Evolutionary conservation across 2,113 vertebrate species (phyloP).

Genomic region (Stomatorhinus ivindoensis): DNA sequence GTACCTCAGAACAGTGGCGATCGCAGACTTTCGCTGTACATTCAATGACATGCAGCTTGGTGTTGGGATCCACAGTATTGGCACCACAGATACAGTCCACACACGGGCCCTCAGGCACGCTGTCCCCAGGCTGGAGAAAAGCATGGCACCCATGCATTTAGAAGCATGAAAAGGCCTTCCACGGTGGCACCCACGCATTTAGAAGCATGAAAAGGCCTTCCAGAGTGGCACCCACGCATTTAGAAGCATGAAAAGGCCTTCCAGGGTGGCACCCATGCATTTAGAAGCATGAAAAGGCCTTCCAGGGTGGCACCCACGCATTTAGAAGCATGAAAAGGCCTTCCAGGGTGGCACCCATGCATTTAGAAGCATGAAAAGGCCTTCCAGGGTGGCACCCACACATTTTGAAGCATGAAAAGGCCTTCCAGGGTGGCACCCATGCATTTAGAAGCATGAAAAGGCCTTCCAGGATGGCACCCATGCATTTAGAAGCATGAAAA

Average conservation of each 20-base stretch:
- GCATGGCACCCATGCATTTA: background rate
- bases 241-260: background rate
- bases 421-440: too few relatives aligned
- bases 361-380: background rate
- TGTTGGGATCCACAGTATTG: constrained; percentile 20
- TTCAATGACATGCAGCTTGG: background rate
- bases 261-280: background rate
- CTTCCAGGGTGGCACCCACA: background rate
- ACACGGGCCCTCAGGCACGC: constrained; percentile 42
- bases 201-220: background rate
- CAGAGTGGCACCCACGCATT: background rate
- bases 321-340: background rate
- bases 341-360: too few relatives aligned
- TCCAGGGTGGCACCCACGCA: too few relatives aligned
- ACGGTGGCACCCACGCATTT: background rate
- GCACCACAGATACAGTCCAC: constrained; percentile 56
- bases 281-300: background rate
- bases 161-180: background rate
- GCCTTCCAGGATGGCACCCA: too few relatives aligned
- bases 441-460: background rate
- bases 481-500: background rate
- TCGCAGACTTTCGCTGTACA: constrained; percentile 58
- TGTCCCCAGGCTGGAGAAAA: constrained; percentile 44
- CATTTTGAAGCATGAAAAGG: too few relatives aligned
- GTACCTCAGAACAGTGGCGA: constrained; percentile 51